A percentile compares a stretch with the other conserved stretches of the same genome.
Conservation (phyloP, 2,113 vertebrate species). For the Henicopernis longicauda region DNA sequence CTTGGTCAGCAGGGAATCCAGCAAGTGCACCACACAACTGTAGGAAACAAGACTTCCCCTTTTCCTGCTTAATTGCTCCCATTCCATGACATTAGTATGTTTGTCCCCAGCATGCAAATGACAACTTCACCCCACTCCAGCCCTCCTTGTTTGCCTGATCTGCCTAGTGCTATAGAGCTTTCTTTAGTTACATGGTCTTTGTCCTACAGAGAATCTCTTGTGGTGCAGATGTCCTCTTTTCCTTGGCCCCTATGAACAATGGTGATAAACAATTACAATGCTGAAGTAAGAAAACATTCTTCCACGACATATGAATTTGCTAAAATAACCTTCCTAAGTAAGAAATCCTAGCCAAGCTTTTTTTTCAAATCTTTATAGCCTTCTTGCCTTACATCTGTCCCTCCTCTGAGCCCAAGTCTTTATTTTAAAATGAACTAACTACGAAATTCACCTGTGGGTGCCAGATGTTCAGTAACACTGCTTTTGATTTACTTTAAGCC, state of each 20-base stretch:
- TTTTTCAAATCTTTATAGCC: background rate
- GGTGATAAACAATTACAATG: background rate
- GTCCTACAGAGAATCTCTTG: background rate
- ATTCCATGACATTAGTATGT: background rate
- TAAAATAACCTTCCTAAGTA: background rate
- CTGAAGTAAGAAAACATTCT: background rate
- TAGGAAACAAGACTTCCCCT: background rate
- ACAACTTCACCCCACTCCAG: background rate
- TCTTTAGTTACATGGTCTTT: background rate
- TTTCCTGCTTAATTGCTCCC: background rate
- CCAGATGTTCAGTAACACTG: background rate
- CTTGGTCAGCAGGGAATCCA: background rate
- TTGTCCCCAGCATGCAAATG: background rate
- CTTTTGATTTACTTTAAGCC: background rate
- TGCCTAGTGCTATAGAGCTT: background rate
- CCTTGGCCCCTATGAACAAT: background rate
- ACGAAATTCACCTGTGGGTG: background rate
- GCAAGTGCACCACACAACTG: background rate
- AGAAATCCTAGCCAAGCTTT: background rate
- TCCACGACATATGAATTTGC: background rate
- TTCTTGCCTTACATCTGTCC: background rate
- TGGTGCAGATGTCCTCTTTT: background rate
- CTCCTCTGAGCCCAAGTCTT: background rate
- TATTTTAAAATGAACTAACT: background rate
- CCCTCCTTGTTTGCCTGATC: background rate